Evolutionary conservation across 2,888 invertebrate species (phyloP), one percentile per base, ranked within the genome.

Genomic region (Rhingia campestris): DNA sequence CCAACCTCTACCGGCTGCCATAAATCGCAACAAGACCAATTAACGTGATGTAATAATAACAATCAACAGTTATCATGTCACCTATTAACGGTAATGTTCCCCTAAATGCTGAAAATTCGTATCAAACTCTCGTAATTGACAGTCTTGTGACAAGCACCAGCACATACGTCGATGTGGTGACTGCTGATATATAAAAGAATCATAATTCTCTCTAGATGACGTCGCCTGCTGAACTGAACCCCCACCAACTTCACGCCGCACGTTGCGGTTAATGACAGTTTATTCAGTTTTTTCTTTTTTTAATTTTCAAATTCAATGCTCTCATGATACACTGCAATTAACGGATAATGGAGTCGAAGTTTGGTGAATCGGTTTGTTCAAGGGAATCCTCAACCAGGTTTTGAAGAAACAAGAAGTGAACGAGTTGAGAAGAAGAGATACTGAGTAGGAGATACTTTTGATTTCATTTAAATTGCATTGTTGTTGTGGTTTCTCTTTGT

Each of bases 1-100:
- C 22, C 63, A 22, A 22, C 22, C 22, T 22, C 35, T 63, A 14
- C n/a, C 22, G 41, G 12, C 32, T 1, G 9, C 22, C 53, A 30
- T 6, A 45, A 37, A 43, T 49, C 12, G 7, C 32, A 47, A 39
- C 45, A 61, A 59, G 53, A 53, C 51, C 70, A 80, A 84, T 84
- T 84, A 84, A 75, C 80, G 49, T 80, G 74, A 80, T 54, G 74
- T 84, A 80, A 80, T 84, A 80, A 84, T 66, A 80, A 84, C 80
- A 84, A 84, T 84, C 84, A 84, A 75, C 80, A 79, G 84, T 84
- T 84, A 84, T 84, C 84, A 80, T 80, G 84, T 80, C 84, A 74
- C 80, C 80, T 74, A 84, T 84, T 84, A 84, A 74, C 84, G 66
- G 74, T 84, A 84, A 84, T 84, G 84, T 61, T 70, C 69, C 80